Base-by-base conservation (phyloP, 2,113 vertebrate genomes). In the Sylvietta virens region DNA sequence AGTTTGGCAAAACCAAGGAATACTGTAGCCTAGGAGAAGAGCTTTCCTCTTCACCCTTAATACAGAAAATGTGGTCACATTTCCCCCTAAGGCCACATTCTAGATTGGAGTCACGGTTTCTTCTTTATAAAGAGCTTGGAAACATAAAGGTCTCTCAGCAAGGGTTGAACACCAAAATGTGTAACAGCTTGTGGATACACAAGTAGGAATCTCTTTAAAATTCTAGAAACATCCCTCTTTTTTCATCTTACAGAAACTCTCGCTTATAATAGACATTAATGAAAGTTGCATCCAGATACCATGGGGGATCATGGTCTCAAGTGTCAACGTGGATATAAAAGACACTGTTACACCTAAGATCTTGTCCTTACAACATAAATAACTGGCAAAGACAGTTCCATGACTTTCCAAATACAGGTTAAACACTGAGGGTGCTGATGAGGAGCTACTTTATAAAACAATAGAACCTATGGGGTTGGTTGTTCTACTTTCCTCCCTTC, bases 401-500 rank as follows among this genome's bases (percentile, higher is more conserved):
- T 15, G 42, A 54, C 24, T 66, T 66, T 21, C 15, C 15, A 58
- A 71, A 71, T 27, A 28, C 2, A 62, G 35, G 13, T 50, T 22
- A 80, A 54, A 24, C 30, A 37, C 30, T 53, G 18, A 54, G 24
- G 20, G 9, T 39, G 16, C 15, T 44, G 48, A 81, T 15, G 6
- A 86, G 19, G 17, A 83, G 9, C 7, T 54, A 8, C 30, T 81
- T 60, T 45, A 31, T 30, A n/a, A 76, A 91, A 40, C 7, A 57
- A 19, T 2, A 47, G 50, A 57, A 48, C 12, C 14, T 11, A 20
- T 7, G 3, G 11, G 9, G 2, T 10, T 50, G 23, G 3, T 3
- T 40, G 47, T 81, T 86, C 21, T 39, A 13, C 48, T 74, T 54
- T 7, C 4, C 2, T 13, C 7, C 6, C 13, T 16, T 26, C 12